Percentiles rank a stretch among this genome's conserved stretches.
These are phyloP conservation scores for Dilophus febrilis DNA, from an alignment of 2,888 invertebrate genomes.

Conservation along the genomic window DNA sequence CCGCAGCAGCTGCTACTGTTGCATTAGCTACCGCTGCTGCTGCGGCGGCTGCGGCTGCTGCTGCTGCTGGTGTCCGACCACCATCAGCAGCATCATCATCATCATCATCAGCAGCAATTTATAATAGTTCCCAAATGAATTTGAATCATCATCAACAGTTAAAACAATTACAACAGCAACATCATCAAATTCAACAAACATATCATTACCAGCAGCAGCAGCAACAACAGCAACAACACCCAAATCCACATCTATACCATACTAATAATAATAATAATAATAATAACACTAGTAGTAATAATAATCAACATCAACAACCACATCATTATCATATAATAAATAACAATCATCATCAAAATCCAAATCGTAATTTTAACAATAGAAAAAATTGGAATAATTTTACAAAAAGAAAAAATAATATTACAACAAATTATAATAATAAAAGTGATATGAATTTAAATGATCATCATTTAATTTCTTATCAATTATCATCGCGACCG, in stretches of 20 bases:
- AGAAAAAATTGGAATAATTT: background rate
- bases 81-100: background rate
- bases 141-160: background rate
- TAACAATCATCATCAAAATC: slow-evolving; percentile 1
- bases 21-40: no score
- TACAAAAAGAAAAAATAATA: background rate
- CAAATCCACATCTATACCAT: background rate
- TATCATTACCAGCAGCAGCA: background rate
- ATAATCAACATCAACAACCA: background rate
- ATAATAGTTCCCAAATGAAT: no score
- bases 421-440: background rate
- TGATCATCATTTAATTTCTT: background rate
- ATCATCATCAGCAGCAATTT: slow-evolving; percentile 1
- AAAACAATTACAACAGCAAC: background rate
- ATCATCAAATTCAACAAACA: background rate
- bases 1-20: no score
- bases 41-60: no score
- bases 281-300: background rate
- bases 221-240: background rate
- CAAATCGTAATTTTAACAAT: background rate
- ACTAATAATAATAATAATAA: background rate
- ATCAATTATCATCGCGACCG: no score
- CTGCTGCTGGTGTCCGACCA: no score
- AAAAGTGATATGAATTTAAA: background rate
- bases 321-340: background rate